phyloP scores from a whole-genome alignment of 2,888 invertebrate species.

The Cheilosia scutellata region DNA sequence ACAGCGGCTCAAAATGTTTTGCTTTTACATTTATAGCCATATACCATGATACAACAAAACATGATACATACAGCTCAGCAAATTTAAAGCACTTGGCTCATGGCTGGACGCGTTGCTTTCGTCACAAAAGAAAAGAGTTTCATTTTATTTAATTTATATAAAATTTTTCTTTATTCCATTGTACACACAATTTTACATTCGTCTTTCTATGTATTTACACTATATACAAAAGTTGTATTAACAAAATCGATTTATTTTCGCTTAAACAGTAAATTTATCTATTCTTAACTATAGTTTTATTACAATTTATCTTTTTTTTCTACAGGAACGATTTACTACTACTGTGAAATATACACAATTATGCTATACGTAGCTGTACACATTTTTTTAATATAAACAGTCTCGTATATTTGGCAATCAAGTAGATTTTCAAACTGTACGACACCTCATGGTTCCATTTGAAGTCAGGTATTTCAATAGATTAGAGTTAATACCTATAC shows the following conservation, averaged over 20 bases:
- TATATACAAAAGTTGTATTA: constrained; percentile 53
- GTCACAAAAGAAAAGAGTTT: not conserved
- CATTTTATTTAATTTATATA: constrained; percentile 60
- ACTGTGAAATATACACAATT: constrained; percentile 25
- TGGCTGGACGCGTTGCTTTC: no score
- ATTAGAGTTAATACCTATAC: no score
- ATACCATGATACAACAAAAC: no score
- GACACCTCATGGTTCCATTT: no score
- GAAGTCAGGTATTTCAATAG: no score
- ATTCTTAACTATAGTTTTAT: not conserved
- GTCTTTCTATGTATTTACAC: constrained; percentile 49
- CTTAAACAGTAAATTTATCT: constrained; percentile 19
- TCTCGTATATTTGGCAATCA: not conserved
- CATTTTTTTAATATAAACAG: not conserved
- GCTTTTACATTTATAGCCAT: no score
- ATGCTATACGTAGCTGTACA: not conserved
- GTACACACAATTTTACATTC: constrained; percentile 57
- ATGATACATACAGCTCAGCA: no score
- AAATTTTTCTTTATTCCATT: constrained; percentile 70
- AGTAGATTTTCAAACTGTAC: no score
- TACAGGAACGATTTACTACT: constrained; percentile 67
- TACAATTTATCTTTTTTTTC: constrained; percentile 26
- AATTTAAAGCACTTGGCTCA: no score
- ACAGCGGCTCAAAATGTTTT: no score
- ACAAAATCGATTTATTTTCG: constrained; percentile 37